Base-by-base conservation (phyloP, 2,797 vertebrate genomes). In the Pteronotus mesoamericanus region DNA sequence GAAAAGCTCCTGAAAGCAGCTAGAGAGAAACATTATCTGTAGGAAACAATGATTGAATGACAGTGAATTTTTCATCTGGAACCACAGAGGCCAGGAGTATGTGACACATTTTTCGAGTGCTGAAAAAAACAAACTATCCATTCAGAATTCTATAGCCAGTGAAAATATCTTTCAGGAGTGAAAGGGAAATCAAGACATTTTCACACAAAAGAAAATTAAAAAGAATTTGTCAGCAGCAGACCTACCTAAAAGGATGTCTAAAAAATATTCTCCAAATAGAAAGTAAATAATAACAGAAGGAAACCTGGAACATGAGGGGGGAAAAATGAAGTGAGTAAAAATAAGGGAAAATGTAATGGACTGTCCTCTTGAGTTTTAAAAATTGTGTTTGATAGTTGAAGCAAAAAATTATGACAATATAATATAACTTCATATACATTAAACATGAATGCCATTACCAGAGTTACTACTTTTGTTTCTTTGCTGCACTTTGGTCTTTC, bases 181-280 rank as follows among this genome's bases (percentile, higher is more conserved):
- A 80, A 59, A 77, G n/a, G 22, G 29, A 88, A 85, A 61, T 88
- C 18, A 87, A 19, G 14, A 93, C 19, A 79, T 77, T 74, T 37
- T 80, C 21, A 87, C 71, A 46, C 32, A 89, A 91, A 93, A 89
- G 90, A 68, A 96, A 86, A 64, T 89, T 89, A 48, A 48, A 84
- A 82, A 61, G 29, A 48, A 85, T 74, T 64, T 91, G 6, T 93
- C 29, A 69, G 19, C 21, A 78, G 61, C 9, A 39, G 18, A 83
- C n/a, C 39, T 79, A 32, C 72, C 44, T 80, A 69, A 86, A 68
- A 85, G 86, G 85, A 90, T 51, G 44, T 86, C 51, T 83, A 71
- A 85, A 66, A 66, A 39, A 53, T 90, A 79, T 87, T 87, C 6
- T 94, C 34, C 34, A 96, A 68, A 72, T 59, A 46, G 55, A 89